A percentile compares a stretch with the other conserved stretches of the same genome.
phyloP scores from a whole-genome alignment of 1,140 invertebrate species.

The Latrodectus geometricus region DNA sequence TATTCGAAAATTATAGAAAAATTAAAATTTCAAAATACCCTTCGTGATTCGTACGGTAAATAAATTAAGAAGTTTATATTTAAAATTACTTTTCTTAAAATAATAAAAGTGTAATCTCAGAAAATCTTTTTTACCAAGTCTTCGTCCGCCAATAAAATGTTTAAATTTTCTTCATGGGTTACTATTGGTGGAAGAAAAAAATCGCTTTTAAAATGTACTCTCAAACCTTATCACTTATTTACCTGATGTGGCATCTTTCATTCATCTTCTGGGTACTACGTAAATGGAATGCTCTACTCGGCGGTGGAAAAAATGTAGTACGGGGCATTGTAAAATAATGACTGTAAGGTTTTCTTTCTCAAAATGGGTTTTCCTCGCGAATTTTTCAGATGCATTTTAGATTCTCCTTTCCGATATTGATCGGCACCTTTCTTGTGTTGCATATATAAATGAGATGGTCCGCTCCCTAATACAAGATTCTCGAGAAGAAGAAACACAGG shows the following conservation, averaged over 20 bases:
- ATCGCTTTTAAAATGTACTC: constrained; percentile 52
- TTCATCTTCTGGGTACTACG: constrained; percentile 45
- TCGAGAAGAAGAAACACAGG: constrained; percentile 13
- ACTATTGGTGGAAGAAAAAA: constrained; percentile 14
- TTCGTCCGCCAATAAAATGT: constrained; percentile 5
- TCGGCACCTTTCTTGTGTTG: constrained; percentile 36
- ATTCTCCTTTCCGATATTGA: constrained; percentile 48
- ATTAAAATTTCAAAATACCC: not conserved
- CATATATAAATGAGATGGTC: constrained; percentile 50
- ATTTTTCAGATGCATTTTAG: constrained; percentile 60
- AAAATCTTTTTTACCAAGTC: not conserved
- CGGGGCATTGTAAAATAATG: constrained; percentile 40
- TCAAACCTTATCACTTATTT: constrained; percentile 57
- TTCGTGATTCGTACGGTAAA: not conserved
- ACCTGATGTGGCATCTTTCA: constrained; percentile 40
- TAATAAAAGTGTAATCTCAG: not conserved
- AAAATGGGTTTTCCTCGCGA: constrained; percentile 57
- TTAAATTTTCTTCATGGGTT: constrained; percentile 23
- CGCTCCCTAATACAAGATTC: not conserved
- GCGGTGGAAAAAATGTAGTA: not conserved
- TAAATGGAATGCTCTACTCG: constrained; percentile 43
- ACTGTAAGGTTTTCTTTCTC: constrained; percentile 56
- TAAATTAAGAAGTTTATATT: not conserved
- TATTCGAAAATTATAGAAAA: not conserved
- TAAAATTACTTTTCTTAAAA: too few species aligned